Conservation (phyloP, 2,888 invertebrate species). For the Aplocera efformata region DNA sequence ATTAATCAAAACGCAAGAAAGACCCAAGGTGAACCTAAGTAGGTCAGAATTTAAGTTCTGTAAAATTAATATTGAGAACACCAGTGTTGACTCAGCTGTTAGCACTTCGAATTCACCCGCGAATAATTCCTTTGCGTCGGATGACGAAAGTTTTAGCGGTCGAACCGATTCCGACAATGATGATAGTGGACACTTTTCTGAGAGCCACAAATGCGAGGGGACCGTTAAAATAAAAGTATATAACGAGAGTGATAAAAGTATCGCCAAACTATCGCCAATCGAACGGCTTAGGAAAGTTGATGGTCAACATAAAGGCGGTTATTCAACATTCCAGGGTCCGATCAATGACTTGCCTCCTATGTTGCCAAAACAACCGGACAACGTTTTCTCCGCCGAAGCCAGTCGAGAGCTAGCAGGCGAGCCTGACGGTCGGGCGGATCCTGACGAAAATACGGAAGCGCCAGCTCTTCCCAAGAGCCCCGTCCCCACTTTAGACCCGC, state of each 20-base stretch:
- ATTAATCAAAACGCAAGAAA: slow-evolving; percentile 83
- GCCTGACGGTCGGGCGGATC: slow-evolving; percentile 93
- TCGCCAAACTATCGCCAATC: slow-evolving; percentile 68
- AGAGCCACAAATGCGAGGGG: slow-evolving; percentile 71
- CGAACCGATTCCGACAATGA: slow-evolving; percentile 82
- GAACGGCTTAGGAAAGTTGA: slow-evolving; percentile 69
- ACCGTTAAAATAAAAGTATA: slow-evolving; percentile 76
- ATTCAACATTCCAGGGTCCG: slow-evolving; percentile 73
- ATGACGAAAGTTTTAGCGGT: slow-evolving; percentile 74
- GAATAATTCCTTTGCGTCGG: slow-evolving; percentile 72
- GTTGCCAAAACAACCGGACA: slow-evolving; percentile 64
- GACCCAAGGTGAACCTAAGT: slow-evolving; percentile 83
- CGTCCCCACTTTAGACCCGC: slow-evolving; percentile 79
- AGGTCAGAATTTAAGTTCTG: slow-evolving; percentile 77
- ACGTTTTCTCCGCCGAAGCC: slow-evolving; percentile 77
- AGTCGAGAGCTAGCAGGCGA: slow-evolving; percentile 91
- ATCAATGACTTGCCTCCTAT: slow-evolving; percentile 74
- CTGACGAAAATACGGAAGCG: slow-evolving; percentile 85
- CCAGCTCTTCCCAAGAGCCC: slow-evolving; percentile 86
- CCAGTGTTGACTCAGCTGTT: slow-evolving; percentile 76
- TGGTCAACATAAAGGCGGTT: slow-evolving; percentile 65
- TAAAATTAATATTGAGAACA: slow-evolving; percentile 74
- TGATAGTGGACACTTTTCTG: slow-evolving; percentile 75
- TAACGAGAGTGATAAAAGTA: slow-evolving; percentile 68
- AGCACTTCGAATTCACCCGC: slow-evolving; percentile 81